These are phyloP conservation scores for Brachypodius melanocephalos DNA, from an alignment of 2,113 vertebrate species.

Conservation along the genomic window DNA sequence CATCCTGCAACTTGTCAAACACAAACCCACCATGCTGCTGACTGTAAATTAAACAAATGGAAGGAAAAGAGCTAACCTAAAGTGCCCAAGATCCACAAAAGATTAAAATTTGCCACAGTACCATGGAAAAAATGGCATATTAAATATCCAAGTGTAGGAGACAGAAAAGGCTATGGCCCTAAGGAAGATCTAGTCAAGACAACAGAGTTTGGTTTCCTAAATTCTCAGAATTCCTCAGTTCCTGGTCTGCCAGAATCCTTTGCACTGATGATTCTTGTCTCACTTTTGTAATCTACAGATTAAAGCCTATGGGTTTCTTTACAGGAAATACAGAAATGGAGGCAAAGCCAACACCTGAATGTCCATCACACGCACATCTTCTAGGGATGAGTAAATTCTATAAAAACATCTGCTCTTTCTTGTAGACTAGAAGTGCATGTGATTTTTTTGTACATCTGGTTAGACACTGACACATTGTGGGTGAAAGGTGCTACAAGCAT, in stretches of 20 bases:
- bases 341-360: background rate
- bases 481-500: background rate
- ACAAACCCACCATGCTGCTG: background rate
- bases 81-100: background rate
- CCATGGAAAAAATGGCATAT: background rate
- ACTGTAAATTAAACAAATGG: background rate
- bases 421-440: background rate
- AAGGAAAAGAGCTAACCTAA: background rate
- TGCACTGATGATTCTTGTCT: background rate
- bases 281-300: background rate
- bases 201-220: background rate
- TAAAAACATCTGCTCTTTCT: background rate
- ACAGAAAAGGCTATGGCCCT: background rate
- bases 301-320: background rate
- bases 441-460: background rate
- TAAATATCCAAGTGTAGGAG: background rate
- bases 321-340: background rate
- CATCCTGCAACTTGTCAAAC: background rate
- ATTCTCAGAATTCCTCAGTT: background rate
- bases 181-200: background rate
- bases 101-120: background rate
- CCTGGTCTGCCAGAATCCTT: background rate
- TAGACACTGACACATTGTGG: background rate
- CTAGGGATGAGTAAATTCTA: background rate
- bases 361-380: background rate